Percentiles rank a stretch among this genome's conserved stretches.
Conservation (phyloP, 2,888 invertebrate genomes). For the Dioctria rufipes region DNA sequence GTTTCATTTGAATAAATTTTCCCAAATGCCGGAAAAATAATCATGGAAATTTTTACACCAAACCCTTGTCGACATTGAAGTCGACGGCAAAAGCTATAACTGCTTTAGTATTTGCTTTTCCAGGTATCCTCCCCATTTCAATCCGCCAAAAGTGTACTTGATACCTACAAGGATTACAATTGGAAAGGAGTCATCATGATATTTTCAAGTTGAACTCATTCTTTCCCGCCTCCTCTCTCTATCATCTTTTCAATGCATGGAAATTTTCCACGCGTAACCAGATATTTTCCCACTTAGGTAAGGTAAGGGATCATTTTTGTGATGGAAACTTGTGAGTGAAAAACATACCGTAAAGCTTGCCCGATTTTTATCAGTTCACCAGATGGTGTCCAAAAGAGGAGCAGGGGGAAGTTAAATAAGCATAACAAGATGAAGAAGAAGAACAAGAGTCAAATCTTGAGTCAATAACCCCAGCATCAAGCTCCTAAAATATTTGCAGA, state of each 20-base stretch:
- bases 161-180: not conserved
- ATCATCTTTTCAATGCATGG: not conserved
- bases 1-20: constrained; percentile 45
- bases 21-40: constrained; percentile 25
- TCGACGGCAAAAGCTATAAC: not conserved
- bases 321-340: not conserved
- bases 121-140: not conserved
- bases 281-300: not conserved
- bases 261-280: not conserved
- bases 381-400: not conserved
- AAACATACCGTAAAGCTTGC: not conserved
- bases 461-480: not conserved
- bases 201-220: constrained; percentile 12
- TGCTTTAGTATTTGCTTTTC: not conserved
- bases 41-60: not conserved
- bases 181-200: not conserved
- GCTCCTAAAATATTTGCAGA: constrained; percentile 21
- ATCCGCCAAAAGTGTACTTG: not conserved
- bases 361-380: not conserved
- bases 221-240: not conserved
- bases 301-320: not conserved
- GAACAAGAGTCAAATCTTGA: not conserved
- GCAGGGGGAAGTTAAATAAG: too few species aligned
- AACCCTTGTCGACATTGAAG: not conserved
- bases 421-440: too few species aligned